These are phyloP conservation scores for Furcula furcula DNA, from an alignment of 2,888 invertebrate species.

Conservation along the genomic window DNA sequence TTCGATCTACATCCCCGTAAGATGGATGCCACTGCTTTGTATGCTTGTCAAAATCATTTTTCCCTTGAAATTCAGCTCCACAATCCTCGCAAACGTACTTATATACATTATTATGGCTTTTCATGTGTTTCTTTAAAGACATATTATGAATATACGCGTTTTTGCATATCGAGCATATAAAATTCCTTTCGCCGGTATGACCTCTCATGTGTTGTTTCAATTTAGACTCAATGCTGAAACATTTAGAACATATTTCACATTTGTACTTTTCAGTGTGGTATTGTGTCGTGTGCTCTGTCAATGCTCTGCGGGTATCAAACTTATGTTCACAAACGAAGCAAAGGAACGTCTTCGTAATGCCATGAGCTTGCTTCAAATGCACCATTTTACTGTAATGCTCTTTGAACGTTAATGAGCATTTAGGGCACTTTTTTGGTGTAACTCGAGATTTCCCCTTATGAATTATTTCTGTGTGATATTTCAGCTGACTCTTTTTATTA, in stretches of 20 bases:
- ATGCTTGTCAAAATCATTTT: conserved; percentile 12
- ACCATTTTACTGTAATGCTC: conserved; percentile 51
- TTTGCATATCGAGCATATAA: conserved; percentile 60
- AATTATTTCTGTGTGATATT: conserved; percentile 60
- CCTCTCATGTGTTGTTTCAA: conserved; percentile 63
- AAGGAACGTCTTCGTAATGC: conserved; percentile 37
- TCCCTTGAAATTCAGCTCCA: conserved; percentile 22
- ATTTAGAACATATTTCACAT: conserved; percentile 66
- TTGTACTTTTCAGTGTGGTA: conserved; percentile 65
- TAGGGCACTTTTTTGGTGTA: conserved; percentile 41
- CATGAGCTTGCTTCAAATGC: conserved; percentile 48
- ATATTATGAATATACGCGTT: conserved; percentile 65
- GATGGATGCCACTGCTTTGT: conserved; percentile 17
- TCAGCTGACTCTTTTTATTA: conserved; percentile 60
- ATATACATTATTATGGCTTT: conserved; percentile 40
- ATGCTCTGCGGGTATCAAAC: conserved; percentile 39
- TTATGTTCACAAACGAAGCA: conserved; percentile 45
- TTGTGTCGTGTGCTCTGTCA: conserved; percentile 50
- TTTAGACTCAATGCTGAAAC: conserved; percentile 65
- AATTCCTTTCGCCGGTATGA: conserved; percentile 58
- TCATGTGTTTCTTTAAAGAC: conserved; percentile 65
- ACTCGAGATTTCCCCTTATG: conserved; percentile 45
- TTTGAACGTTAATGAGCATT: conserved; percentile 45
- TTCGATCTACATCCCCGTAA: conserved; percentile 6
- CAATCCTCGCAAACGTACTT: conserved; percentile 39